These are phyloP conservation scores for Oryzaephilus surinamensis DNA, from an alignment of 1,140 invertebrate genomes.

Conservation along the genomic window DNA sequence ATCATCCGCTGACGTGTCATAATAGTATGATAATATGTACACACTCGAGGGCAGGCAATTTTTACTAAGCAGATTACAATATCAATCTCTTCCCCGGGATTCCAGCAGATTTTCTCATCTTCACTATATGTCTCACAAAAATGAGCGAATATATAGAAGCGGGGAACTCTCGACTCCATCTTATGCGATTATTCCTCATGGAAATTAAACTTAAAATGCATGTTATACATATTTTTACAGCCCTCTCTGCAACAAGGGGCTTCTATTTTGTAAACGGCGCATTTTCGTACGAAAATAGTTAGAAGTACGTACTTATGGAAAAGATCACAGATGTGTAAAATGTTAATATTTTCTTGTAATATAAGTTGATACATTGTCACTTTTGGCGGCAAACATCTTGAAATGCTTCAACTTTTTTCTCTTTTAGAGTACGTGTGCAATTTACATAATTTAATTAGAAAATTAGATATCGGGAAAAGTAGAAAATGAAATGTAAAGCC, in stretches of 20 bases:
- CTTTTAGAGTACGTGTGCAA: conserved; percentile 4
- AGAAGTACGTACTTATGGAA: neutral
- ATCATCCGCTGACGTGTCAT: conserved; percentile 35
- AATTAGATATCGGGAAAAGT: no score
- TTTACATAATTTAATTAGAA: no score
- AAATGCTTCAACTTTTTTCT: conserved; percentile 4
- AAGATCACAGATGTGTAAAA: conserved; percentile 12
- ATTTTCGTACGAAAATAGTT: neutral
- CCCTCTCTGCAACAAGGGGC: no score
- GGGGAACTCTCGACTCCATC: conserved; percentile 12
- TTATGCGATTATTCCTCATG: conserved; percentile 31
- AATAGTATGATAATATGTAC: conserved; percentile 38
- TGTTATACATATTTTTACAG: no score
- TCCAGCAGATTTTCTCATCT: conserved; percentile 24
- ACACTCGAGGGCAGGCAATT: conserved; percentile 31
- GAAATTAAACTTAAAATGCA: conserved; percentile 25
- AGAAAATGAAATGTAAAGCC: no score
- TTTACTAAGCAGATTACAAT: conserved; percentile 36
- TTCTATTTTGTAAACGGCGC: conserved; percentile 1
- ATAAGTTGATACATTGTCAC: conserved; percentile 13
- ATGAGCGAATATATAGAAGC: conserved; percentile 1
- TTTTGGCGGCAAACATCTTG: conserved; percentile 11
- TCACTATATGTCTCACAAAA: conserved; percentile 6
- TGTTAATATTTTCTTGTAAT: conserved; percentile 13
- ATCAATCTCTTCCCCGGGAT: conserved; percentile 32